Base-by-base conservation (phyloP, 2,113 vertebrate species). In the Nothobranchius furzeri region DNA sequence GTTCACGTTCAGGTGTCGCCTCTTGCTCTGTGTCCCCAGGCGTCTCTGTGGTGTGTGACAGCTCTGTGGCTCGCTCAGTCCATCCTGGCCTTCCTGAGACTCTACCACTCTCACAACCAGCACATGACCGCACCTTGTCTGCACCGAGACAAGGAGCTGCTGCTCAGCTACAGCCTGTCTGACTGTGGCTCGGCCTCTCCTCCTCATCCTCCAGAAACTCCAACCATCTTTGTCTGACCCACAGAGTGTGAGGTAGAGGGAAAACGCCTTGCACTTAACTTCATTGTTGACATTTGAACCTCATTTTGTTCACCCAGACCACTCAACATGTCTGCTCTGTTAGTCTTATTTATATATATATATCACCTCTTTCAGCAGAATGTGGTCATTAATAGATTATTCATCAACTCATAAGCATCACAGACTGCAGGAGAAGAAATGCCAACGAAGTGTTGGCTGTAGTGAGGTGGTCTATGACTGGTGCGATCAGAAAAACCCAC, bases 21-120 rank as follows among this genome's bases (percentile, higher is more conserved):
- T 40, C 12, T 9, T 13, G 0, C 11, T 30, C 15, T 62, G 24
- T 64, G 12, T 76, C 60, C 58, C 46, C 86, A 94, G 93, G 83
- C 63, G 0, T 88, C 91, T 66, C 84, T 94, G 61, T 94, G 93
- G 93, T 82, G 76, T 55, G 89, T 93, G 67, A 92, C 91, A 0
- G 87, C 82, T 43, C 70, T 94, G 60, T 94, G 93, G 93, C 70
- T 93, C 72, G 57, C 66, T 58, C 91, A 93, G 50, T 89, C 90
- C 62, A 78, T 92, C 73, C 81, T 94, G 82, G 90, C 93, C 8
- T 93, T 94, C 85, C 85, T 93, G 80, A 89, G 92, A 25, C 90
- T 94, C 47, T 93, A 93, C 75, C 91, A 93, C 80, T 93, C 91
- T 30, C 92, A 94, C 81, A 93, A 89, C 60, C 88, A 92, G 87